These are phyloP conservation scores for Brachyhypopomus occidentalis DNA, from an alignment of 2,113 vertebrate species.

Conservation along the genomic window DNA sequence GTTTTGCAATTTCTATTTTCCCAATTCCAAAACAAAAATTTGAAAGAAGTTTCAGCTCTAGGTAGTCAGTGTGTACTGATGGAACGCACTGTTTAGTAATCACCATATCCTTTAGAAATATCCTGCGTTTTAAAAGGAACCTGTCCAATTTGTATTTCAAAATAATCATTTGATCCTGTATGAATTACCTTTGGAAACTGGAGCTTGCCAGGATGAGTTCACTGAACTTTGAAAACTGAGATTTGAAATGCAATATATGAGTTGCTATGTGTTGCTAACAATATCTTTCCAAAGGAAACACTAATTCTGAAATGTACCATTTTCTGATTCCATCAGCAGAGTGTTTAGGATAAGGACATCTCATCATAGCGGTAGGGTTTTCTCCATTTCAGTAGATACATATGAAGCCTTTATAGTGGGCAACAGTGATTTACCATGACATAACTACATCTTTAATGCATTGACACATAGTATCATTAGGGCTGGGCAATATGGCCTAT, in stretches of 20 bases:
- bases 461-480: not conserved
- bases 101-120: not conserved
- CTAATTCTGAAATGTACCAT: not conserved
- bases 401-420: not conserved
- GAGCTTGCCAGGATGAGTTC: not conserved
- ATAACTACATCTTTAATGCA: not conserved
- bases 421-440: conserved; percentile 3
- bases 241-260: not conserved
- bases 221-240: not conserved
- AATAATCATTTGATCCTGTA: not conserved
- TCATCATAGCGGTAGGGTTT: not conserved
- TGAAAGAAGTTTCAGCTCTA: conserved; percentile 45
- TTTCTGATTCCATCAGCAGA: conserved; percentile 20
- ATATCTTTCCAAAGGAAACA: conserved; percentile 19
- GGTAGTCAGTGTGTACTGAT: conserved; percentile 56
- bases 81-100: conserved; percentile 50
- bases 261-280: conserved; percentile 9
- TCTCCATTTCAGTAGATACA: not conserved
- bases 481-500: not conserved
- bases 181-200: not conserved
- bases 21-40: conserved; percentile 46
- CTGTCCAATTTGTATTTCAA: conserved; percentile 1
- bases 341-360: not conserved
- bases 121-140: not conserved
- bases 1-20: conserved; percentile 47